Evolutionary conservation across 2,888 invertebrate species (phyloP), one percentile per base, ranked within the genome.

Genomic region (Drosophila infuscata): DNA sequence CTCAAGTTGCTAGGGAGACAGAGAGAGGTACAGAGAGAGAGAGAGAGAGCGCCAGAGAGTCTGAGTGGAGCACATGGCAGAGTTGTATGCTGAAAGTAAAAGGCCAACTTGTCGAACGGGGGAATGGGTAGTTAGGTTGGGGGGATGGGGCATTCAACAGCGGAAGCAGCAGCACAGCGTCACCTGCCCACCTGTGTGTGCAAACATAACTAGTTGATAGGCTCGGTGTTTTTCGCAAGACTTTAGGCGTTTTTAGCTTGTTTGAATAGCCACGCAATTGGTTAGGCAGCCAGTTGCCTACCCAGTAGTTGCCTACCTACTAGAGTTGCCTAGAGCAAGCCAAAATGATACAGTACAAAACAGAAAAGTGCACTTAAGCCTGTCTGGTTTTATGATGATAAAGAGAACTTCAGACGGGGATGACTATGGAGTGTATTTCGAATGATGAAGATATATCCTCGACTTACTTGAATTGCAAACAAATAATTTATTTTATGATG

Each of bases 71-170:
- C 76, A 74, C 68, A 78, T 74, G 76, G 82, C 73, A 64, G 65
- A 67, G 38, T 69, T 68, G 59, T 59, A 52, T 61, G 69, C 70
- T 87, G 86, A 88, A 85, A 85, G 87, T 85, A 85, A 85, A 85
- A 85, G 85, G 87, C 77, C 54, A 62, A 17, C 53, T 43, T 43
- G 54, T 48, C 46, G 17, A 30, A 30, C 36, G 12, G 41, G 57
- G 51, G 61, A 38, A 25, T 49, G 57, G 52, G 57, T 35, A 46
- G 52, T 52, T 41, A 46, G 25, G 43, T 9, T 17, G 35, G 9
- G 25, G 12, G 11, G 52, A 25, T 30, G 17, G 51, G 49, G 56
- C n/a, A n/a, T 57, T 11, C 0, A 49, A 49, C 57, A 54, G 54
- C 57, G 62, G 53, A 63, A 56, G 51, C 57, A 52, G 32, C n/a